These are phyloP conservation scores for Pseudolaguvia tuberculata DNA, from an alignment of 2,113 vertebrate species.

Conservation along the genomic window DNA sequence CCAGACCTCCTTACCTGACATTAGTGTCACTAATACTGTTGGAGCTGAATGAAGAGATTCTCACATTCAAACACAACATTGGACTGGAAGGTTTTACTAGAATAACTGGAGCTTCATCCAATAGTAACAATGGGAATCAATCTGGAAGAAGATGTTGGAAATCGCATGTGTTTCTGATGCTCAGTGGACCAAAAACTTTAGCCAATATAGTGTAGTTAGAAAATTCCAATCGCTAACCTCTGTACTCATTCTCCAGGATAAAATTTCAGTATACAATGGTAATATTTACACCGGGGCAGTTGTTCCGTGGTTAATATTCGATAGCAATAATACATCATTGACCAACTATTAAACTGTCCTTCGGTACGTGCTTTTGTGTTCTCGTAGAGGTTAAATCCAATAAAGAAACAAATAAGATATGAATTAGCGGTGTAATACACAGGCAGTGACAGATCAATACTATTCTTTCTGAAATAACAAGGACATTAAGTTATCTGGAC, in stretches of 20 bases:
- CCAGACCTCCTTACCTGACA: too few relatives aligned
- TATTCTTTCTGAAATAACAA: constrained; percentile 48
- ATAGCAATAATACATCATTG: constrained; percentile 21
- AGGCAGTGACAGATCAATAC: constrained; percentile 43
- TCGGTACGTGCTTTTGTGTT: neutral
- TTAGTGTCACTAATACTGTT: too few relatives aligned
- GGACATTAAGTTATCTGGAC: constrained; percentile 50
- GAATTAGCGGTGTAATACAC: constrained; percentile 36
- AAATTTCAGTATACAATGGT: neutral
- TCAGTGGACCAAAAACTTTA: too few relatives aligned
- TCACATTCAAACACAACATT: too few relatives aligned
- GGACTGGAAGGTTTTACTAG: too few relatives aligned
- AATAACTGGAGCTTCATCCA: too few relatives aligned
- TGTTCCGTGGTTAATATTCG: constrained; percentile 22
- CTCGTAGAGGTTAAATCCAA: constrained; percentile 19
- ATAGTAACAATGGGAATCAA: too few relatives aligned
- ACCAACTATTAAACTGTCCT: constrained; percentile 27
- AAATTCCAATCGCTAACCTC: too few relatives aligned
- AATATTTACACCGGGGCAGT: neutral
- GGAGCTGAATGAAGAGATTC: too few relatives aligned
- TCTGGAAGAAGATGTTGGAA: too few relatives aligned
- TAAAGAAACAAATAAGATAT: constrained; percentile 39
- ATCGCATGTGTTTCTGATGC: too few relatives aligned
- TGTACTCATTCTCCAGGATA: neutral
- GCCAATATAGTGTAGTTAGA: too few relatives aligned